Conservation (phyloP, 2,113 vertebrate species). For the Anthoscopus minutus region DNA sequence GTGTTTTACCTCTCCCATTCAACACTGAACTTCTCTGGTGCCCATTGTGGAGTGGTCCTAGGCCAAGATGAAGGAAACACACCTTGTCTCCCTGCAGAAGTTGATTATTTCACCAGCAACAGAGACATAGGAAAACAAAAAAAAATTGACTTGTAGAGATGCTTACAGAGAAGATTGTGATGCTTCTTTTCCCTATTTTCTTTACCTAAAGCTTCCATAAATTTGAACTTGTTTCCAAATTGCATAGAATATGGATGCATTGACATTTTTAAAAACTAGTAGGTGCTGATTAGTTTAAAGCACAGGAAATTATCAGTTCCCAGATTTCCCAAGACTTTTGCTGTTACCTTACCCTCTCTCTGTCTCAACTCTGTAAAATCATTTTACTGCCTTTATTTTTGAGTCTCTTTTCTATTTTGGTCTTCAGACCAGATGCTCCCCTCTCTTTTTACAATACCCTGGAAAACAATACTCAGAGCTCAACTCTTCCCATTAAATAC, state of each 20-base stretch:
- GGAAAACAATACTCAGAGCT: neutral
- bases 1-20: neutral
- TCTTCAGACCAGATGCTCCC: neutral
- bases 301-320: neutral
- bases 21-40: neutral
- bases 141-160: neutral
- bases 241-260: rapidly evolving
- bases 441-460: neutral
- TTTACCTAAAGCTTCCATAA: neutral
- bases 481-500: neutral
- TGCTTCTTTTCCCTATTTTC: neutral
- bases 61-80: neutral
- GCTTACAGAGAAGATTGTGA: neutral
- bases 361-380: neutral
- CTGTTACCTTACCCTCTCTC: neutral
- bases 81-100: neutral
- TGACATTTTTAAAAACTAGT: neutral
- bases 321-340: neutral
- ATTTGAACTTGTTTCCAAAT: neutral
- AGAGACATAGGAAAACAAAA: neutral
- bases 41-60: neutral
- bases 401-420: neutral
- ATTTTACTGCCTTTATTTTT: neutral
- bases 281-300: neutral
- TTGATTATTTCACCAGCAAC: neutral